Base-by-base conservation (phyloP, 2,113 vertebrate species). In the Cyprinus carpio region DNA sequence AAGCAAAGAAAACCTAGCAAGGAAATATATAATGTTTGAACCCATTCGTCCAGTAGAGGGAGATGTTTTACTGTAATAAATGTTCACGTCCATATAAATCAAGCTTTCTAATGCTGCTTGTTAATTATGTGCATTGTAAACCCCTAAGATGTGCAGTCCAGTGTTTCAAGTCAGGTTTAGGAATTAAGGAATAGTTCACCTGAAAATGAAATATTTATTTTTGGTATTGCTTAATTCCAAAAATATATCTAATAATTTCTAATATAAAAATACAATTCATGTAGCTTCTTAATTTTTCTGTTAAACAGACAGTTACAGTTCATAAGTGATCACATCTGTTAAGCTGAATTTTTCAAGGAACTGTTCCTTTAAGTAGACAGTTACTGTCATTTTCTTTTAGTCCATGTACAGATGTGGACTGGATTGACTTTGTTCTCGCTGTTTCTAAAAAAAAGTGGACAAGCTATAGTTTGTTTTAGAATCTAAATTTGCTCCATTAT, bases 31-130 rank as follows among this genome's bases (percentile, higher is more conserved):
- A 37, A 46, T 65, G 4, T 46, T 16, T 65, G 40, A 27, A 65
- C 16, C 40, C 4, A 49, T 40, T 64, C 11, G 46, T 81, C 79
- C 79, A 81, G 25, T 51, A 81, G 79, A 69, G 62, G 79, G 79
- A 65, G 79, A 81, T 81, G 29, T 81, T 67, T 69, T 31, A 67
- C 79, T 69, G 11, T 31, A 81, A 8, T 23, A 81, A 4, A 8
- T 51, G 15, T 64, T 64, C 58, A 58, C 58, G 75, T 56, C 16
- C 3, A 37, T 40, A 9, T n/a, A n/a, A 74, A 20, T 25, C 37
- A 15, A 27, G 71, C 6, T 16, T 43, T 75, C 23, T 8, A 75
- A 46, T 74, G 71, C 58, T 60, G 51, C 18, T 77, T 12, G 3
- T 77, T 4, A 76, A 76, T 15, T 76, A 49, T 20, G 49, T 20